Conservation (phyloP, 2,113 vertebrate species). For the Amazona guildingii region DNA sequence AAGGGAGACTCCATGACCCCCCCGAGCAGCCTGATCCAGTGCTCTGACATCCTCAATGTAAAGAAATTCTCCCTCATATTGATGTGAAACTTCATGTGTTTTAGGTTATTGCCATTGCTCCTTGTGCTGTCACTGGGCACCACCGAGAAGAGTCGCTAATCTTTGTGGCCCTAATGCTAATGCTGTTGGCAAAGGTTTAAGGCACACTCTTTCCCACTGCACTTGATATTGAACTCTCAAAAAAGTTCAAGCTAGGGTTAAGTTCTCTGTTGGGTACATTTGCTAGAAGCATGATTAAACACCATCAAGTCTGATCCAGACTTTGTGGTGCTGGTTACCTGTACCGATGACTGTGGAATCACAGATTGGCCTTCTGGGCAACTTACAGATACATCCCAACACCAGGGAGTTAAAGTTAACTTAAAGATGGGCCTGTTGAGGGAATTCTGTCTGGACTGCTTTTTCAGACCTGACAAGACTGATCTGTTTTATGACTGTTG, state of each 20-base stretch:
- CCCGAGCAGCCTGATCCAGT: neutral
- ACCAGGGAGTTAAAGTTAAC: neutral
- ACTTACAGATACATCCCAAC: neutral
- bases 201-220: rapidly evolving
- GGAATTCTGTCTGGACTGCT: neutral
- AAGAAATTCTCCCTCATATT: neutral
- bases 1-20: neutral
- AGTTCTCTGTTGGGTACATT: neutral
- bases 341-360: neutral
- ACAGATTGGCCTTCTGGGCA: neutral
- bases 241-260: neutral
- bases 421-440: neutral
- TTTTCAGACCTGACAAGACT: neutral
- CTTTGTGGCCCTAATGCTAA: neutral
- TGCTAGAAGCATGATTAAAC: neutral
- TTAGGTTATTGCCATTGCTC: neutral
- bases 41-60: neutral
- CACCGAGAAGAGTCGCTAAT: neutral
- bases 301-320: neutral
- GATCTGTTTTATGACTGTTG: neutral
- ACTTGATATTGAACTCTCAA: neutral
- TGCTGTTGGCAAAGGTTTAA: neutral
- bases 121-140: neutral
- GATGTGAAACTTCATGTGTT: neutral
- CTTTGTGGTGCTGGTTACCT: neutral